Evolutionary conservation across 2,888 invertebrate genomes (phyloP).

Genomic region (Hermodice carunculata): DNA sequence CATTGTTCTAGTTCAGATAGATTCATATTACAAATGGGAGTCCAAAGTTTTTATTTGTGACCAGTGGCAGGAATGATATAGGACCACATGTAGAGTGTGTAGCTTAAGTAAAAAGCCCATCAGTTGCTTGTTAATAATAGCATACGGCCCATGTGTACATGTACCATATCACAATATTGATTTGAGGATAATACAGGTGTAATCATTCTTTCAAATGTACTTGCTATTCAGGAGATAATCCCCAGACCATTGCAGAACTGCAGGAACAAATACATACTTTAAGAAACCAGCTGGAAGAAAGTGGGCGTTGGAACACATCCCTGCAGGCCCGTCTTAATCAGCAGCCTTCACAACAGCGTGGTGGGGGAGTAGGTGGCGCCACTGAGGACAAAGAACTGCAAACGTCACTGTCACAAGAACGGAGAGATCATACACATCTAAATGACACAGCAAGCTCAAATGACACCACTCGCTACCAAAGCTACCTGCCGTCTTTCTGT

Average conservation of each 20-base stretch:
- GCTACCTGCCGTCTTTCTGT: conserved; percentile 18
- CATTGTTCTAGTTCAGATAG: too few relatives aligned
- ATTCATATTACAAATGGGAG: too few relatives aligned
- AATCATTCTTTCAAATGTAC: too few relatives aligned
- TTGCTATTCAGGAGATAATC: neutral
- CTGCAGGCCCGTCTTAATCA: conserved; percentile 31
- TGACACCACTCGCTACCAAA: neutral
- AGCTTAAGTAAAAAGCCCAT: too few relatives aligned
- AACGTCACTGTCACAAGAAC: neutral
- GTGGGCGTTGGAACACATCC: conserved; percentile 26
- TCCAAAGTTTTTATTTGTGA: too few relatives aligned
- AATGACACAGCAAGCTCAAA: too few relatives aligned
- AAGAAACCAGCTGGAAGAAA: conserved; percentile 29
- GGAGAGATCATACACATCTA: neutral
- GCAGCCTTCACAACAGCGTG: conserved; percentile 15
- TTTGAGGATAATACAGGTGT: too few relatives aligned
- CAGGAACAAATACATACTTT: conserved; percentile 3
- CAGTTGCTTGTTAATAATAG: too few relatives aligned
- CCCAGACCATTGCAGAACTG: conserved; percentile 1
- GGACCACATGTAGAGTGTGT: too few relatives aligned
- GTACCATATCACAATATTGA: too few relatives aligned
- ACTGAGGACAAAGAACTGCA: neutral
- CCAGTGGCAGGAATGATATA: too few relatives aligned
- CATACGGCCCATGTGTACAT: too few relatives aligned
- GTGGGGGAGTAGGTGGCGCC: conserved; percentile 24